Conservation (phyloP, 37 sponge, comb jelly and placozoan species). For the Theonella swinhoei region DNA sequence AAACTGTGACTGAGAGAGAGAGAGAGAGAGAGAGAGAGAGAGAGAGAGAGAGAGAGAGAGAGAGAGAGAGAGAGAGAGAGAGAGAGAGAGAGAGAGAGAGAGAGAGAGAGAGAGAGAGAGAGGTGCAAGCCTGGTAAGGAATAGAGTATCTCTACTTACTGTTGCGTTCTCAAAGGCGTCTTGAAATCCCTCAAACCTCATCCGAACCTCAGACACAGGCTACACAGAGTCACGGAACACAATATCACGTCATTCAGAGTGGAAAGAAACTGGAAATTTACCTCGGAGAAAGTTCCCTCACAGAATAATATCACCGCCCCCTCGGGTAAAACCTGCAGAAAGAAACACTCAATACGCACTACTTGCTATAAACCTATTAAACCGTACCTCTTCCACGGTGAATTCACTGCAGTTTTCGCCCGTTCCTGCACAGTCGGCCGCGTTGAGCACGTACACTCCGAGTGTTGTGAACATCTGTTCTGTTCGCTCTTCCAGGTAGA, state of each 20-base stretch:
- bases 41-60: neutral
- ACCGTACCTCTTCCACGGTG: neutral
- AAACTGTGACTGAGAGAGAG: neutral
- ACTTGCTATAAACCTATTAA: too few species aligned
- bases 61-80: neutral
- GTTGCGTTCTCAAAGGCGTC: neutral
- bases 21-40: neutral
- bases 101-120: neutral
- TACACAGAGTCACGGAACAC: too few species aligned
- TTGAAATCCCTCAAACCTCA: neutral
- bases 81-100: neutral
- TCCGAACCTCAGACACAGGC: neutral
- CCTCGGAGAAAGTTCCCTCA: neutral
- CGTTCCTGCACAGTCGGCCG: neutral
- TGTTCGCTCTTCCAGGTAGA: neutral
- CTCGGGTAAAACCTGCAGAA: neutral
- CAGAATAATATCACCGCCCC: neutral
- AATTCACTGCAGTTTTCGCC: neutral
- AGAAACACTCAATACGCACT: too few species aligned
- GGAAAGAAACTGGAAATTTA: too few species aligned
- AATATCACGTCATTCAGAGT: too few species aligned
- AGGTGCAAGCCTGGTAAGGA: too few species aligned
- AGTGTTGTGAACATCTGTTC: neutral
- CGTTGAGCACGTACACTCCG: neutral
- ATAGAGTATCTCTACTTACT: neutral